Conservation (phyloP, 2,113 vertebrate genomes). For the Osmerus mordax region DNA sequence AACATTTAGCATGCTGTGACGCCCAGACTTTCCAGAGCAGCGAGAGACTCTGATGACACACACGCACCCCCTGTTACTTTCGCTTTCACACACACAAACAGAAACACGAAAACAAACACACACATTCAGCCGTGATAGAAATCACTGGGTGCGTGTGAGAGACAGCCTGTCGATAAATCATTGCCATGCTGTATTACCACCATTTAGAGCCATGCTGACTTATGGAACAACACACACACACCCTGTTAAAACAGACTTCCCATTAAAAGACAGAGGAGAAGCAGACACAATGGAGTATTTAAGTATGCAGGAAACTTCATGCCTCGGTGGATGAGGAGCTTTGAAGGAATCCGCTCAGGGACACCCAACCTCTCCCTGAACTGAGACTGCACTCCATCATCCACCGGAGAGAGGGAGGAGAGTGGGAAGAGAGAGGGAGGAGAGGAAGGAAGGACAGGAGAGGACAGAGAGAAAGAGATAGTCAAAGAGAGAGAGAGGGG, state of each 20-base stretch:
- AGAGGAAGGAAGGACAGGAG: background rate
- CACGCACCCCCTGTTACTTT: too few relatives aligned
- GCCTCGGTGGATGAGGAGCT: conserved; percentile 3
- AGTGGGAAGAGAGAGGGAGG: background rate
- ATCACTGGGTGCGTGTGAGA: background rate
- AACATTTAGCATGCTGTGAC: conserved; percentile 1
- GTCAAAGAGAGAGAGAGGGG: conserved; percentile 13
- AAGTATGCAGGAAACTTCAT: conserved; percentile 8
- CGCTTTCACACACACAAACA: background rate
- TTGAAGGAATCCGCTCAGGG: conserved; percentile 4
- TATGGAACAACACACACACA: background rate
- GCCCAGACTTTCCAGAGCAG: background rate
- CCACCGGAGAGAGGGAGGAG: conserved; percentile 25
- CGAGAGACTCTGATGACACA: too few relatives aligned
- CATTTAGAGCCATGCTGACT: background rate
- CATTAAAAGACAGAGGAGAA: background rate
- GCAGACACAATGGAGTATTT: conserved; percentile 6
- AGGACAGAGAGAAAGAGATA: background rate
- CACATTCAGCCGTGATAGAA: background rate
- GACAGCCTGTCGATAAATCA: background rate
- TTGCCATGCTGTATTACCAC: background rate
- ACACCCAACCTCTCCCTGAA: conserved; percentile 65
- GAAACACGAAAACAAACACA: background rate
- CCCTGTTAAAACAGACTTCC: background rate
- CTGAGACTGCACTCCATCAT: conserved; percentile 63